phyloP scores from a whole-genome alignment of 2,113 vertebrate species.

The Nothoprocta pentlandii region DNA sequence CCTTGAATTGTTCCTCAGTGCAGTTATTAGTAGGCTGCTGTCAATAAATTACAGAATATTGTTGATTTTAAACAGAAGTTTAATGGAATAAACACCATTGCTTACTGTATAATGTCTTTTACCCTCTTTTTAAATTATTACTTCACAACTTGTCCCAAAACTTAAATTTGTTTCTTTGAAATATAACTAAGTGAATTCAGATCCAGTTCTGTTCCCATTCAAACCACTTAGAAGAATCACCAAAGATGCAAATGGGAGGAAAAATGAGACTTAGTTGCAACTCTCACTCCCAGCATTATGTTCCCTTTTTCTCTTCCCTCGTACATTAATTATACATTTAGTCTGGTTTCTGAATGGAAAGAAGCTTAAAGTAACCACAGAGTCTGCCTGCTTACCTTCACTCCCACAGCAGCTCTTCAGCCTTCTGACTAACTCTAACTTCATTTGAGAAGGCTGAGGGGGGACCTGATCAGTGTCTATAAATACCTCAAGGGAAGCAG shows the following conservation, averaged over 20 bases:
- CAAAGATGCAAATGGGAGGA: background rate
- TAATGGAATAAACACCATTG: background rate
- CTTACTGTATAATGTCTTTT: background rate
- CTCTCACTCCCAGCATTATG: background rate
- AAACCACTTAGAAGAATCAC: background rate
- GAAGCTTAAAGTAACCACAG: background rate
- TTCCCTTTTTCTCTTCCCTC: slow-evolving; percentile 59
- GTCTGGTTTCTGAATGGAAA: slow-evolving; percentile 2
- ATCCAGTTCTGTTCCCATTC: slow-evolving; percentile 1
- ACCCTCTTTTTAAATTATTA: background rate
- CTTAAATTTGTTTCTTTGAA: background rate
- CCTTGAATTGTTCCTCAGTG: background rate
- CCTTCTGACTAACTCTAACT: background rate
- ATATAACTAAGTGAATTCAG: background rate
- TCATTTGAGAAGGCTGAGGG: background rate
- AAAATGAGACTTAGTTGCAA: background rate
- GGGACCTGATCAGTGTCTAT: too few species aligned
- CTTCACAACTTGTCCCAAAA: background rate
- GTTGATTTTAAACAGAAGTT: background rate
- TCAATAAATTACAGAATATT: background rate
- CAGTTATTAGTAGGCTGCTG: background rate
- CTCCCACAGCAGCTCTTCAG: background rate
- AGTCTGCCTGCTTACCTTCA: background rate
- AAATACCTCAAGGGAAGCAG: too few species aligned
- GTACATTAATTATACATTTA: background rate